Percentiles rank a stretch among this genome's conserved stretches.
These are phyloP conservation scores for Lithodes maja DNA, from an alignment of 2,888 invertebrate genomes.

Conservation along the genomic window DNA sequence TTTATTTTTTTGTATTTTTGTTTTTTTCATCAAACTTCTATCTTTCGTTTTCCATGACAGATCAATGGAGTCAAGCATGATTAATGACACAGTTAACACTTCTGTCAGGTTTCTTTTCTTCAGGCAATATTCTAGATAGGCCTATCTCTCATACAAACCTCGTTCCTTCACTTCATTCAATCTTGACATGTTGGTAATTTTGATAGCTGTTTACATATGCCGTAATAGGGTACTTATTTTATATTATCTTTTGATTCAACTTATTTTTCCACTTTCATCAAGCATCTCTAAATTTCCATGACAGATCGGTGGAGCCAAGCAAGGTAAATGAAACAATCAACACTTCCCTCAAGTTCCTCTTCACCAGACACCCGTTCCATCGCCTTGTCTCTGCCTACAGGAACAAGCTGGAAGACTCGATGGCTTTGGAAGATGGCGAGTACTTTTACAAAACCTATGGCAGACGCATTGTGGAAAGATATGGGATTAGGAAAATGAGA, in stretches of 20 bases:
- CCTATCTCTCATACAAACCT: no score
- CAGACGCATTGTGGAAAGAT: constrained; percentile 46
- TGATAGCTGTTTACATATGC: no score
- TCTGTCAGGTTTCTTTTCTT: no score
- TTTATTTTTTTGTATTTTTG: no score
- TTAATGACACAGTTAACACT: no score
- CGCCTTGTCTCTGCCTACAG: constrained; percentile 66
- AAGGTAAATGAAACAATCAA: constrained; percentile 41
- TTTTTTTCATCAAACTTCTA: no score
- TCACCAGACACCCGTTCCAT: constrained; percentile 60
- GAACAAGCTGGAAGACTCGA: constrained; percentile 62
- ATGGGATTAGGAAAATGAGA: constrained; percentile 14
- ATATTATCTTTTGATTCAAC: background rate
- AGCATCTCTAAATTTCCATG: background rate
- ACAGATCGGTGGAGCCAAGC: constrained; percentile 27
- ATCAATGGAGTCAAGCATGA: no score
- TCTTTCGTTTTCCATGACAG: no score
- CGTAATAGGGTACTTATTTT: no score
- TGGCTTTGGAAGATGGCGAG: constrained; percentile 38
- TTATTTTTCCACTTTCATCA: background rate
- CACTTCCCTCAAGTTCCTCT: constrained; percentile 50
- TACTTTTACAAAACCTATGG: constrained; percentile 64
- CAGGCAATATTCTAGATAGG: no score
- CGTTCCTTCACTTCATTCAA: no score
- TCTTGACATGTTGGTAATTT: no score